Percentiles rank a stretch among this genome's conserved stretches.
Evolutionary conservation across 1,140 invertebrate genomes (phyloP).

Genomic region (Kradibia gibbosae): DNA sequence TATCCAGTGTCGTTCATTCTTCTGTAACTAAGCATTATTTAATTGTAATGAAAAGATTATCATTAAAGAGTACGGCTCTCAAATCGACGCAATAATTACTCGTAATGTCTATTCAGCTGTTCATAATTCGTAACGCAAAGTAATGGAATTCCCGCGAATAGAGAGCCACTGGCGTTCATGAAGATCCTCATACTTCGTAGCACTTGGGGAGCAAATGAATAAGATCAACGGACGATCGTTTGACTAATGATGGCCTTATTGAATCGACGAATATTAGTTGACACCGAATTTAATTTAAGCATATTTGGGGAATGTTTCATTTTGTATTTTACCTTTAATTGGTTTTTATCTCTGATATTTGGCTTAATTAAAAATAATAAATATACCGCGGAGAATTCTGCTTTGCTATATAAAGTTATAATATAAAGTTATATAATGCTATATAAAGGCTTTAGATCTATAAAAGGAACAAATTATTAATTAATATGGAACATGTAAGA

Average conservation of each 20-base stretch:
- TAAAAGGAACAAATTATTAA: too few relatives aligned
- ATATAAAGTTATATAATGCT: too few relatives aligned
- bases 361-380: background rate
- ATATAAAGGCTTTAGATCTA: too few relatives aligned
- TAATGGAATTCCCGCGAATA: slow-evolving; percentile 27
- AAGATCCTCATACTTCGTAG: background rate
- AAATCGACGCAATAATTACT: background rate
- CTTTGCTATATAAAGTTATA: too few relatives aligned
- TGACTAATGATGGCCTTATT: slow-evolving; percentile 19
- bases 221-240: slow-evolving; percentile 1
- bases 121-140: slow-evolving; percentile 15
- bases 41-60: background rate
- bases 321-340: slow-evolving; percentile 12
- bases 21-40: background rate
- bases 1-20: background rate
- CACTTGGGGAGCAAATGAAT: background rate
- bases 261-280: slow-evolving; percentile 6
- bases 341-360: background rate
- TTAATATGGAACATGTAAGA: too few relatives aligned
- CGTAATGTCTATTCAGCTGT: slow-evolving; percentile 25
- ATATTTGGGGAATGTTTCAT: background rate
- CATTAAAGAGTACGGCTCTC: slow-evolving; percentile 1
- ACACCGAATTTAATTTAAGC: background rate
- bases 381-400: background rate
- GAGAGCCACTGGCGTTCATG: background rate